Percentiles rank a stretch among this genome's conserved stretches.
Conservation (phyloP, 1,140 invertebrate genomes). For the Callitettix versicolor region DNA sequence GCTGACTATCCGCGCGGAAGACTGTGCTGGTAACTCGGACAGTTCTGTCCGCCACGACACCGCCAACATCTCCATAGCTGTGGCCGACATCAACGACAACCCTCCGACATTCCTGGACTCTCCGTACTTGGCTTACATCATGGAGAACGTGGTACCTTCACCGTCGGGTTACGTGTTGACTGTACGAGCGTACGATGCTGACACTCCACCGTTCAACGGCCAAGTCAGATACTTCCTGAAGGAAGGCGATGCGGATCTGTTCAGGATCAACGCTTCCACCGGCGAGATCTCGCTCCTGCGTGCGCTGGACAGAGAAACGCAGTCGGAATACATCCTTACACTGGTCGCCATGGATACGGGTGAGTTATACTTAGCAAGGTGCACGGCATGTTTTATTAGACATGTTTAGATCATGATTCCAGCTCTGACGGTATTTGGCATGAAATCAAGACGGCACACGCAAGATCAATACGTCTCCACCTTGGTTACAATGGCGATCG, state of each 20-base stretch:
- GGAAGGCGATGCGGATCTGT: conserved; percentile 79
- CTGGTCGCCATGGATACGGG: conserved; percentile 87
- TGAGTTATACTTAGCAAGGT: conserved; percentile 37
- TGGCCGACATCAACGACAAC: conserved; percentile 92
- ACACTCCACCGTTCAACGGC: conserved; percentile 80
- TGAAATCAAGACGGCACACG: too few species aligned
- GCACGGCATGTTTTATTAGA: too few species aligned
- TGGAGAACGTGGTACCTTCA: conserved; percentile 77
- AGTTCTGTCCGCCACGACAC: conserved; percentile 51
- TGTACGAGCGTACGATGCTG: conserved; percentile 77
- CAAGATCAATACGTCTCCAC: too few species aligned
- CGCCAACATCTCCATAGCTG: conserved; percentile 47
- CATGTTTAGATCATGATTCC: too few species aligned
- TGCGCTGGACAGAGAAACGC: conserved; percentile 71
- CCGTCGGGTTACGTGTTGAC: conserved; percentile 65
- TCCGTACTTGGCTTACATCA: conserved; percentile 82
- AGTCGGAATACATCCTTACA: conserved; percentile 70
- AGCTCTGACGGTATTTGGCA: too few species aligned
- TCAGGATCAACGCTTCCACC: conserved; percentile 77
- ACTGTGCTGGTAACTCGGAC: conserved; percentile 58
- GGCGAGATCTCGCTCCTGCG: conserved; percentile 74
- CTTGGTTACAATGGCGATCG: too few species aligned
- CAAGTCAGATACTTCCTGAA: conserved; percentile 86
- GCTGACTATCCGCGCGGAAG: conserved; percentile 76
- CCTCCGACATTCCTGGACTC: conserved; percentile 83